These are phyloP conservation scores for Caenorhabditis becei DNA, from an alignment of 2,888 invertebrate species.

Conservation along the genomic window DNA sequence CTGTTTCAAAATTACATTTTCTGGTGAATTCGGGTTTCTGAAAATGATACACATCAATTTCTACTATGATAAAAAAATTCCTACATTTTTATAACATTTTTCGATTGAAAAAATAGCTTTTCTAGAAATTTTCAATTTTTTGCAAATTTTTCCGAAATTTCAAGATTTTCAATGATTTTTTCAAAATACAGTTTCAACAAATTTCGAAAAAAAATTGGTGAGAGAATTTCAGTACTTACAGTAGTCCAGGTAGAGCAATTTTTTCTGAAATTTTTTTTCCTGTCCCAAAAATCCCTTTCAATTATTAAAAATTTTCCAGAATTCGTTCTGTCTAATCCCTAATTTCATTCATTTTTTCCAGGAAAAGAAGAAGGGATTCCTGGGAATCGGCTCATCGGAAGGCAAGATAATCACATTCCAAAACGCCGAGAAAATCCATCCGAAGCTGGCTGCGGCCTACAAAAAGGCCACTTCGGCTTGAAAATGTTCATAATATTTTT, in stretches of 20 bases:
- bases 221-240: no score
- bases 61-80: no score
- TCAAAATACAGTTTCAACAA: no score
- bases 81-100: neutral
- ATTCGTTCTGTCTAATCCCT: neutral
- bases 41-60: no score
- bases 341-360: constrained; percentile 31
- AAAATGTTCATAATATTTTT: neutral
- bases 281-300: neutral
- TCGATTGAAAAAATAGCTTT: no score
- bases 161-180: no score
- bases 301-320: neutral
- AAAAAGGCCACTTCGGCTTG: constrained; percentile 55
- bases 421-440: constrained; percentile 64
- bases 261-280: no score
- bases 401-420: constrained; percentile 77
- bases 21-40: no score
- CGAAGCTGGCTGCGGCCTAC: constrained; percentile 63
- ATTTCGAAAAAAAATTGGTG: neutral
- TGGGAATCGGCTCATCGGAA: constrained; percentile 75
- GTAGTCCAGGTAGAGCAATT: no score
- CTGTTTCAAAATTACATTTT: no score
- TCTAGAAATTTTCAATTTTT: neutral
- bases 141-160: neutral
- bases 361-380: constrained; percentile 78